A percentile compares a stretch with the other conserved stretches of the same genome.
Evolutionary conservation across 2,797 vertebrate species (phyloP).

Genomic region (Acomys russatus): DNA sequence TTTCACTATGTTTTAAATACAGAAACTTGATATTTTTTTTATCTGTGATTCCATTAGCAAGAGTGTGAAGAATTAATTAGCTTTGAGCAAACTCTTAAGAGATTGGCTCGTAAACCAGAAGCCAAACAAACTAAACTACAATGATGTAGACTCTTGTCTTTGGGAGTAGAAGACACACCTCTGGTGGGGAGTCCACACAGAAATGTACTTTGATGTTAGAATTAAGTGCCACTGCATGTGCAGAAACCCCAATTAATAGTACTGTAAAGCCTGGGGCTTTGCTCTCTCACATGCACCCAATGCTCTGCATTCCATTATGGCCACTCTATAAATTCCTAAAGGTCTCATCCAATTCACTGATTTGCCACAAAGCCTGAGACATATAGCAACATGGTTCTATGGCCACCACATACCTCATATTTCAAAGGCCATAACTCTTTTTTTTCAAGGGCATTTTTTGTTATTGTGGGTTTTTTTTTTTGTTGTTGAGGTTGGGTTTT

Average conservation of each 20-base stretch:
- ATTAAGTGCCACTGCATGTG: neutral
- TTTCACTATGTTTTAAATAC: conserved; percentile 7
- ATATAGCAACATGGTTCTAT: too few relatives aligned
- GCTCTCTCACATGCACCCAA: neutral
- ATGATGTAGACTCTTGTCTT: neutral
- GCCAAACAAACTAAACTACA: neutral
- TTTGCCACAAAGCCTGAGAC: neutral
- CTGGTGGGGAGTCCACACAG: neutral
- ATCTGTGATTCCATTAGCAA: conserved; percentile 2
- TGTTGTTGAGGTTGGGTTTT: neutral
- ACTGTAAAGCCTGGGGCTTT: neutral
- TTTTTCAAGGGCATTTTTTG: neutral
- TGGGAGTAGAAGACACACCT: neutral
- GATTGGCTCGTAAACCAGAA: neutral
- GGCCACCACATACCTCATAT: neutral
- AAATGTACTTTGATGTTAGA: neutral
- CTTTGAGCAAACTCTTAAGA: conserved; percentile 29
- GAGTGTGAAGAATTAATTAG: conserved; percentile 3
- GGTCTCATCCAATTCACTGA: too few relatives aligned
- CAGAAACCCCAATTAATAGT: neutral
- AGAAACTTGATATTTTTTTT: neutral
- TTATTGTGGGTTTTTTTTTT: neutral
- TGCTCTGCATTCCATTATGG: neutral
- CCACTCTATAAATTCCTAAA: neutral
- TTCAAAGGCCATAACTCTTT: neutral